These are phyloP conservation scores for Carduelis carduelis DNA, from an alignment of 2,797 vertebrate genomes.

Conservation along the genomic window DNA sequence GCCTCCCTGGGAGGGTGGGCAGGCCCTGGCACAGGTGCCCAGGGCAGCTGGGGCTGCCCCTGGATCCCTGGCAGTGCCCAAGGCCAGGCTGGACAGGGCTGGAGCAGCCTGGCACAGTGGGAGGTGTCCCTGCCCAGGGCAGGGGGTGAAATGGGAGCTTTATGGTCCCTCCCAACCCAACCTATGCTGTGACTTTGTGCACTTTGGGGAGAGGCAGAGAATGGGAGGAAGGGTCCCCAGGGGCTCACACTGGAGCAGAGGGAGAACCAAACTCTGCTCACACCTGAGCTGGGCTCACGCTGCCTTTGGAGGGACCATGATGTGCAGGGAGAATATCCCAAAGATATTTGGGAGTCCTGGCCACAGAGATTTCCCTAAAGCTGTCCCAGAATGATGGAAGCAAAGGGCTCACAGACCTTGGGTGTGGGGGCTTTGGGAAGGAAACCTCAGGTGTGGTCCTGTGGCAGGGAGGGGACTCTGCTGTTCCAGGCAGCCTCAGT, in stretches of 20 bases:
- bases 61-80: neutral
- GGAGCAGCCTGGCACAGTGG: rapidly evolving
- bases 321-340: neutral
- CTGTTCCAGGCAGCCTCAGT: neutral
- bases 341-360: neutral
- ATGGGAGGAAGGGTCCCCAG: rapidly evolving
- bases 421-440: neutral
- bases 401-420: rapidly evolving
- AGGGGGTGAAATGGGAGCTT: neutral
- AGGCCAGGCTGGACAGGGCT: rapidly evolving
- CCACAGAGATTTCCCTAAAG: neutral
- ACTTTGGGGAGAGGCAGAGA: neutral
- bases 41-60: rapidly evolving
- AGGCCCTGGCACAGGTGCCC: neutral
- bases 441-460: neutral
- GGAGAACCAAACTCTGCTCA: neutral
- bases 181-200: rapidly evolving
- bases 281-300: rapidly evolving
- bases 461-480: rapidly evolving
- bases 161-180: neutral
- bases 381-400: rapidly evolving
- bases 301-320: neutral
- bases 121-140: neutral
- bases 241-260: neutral
- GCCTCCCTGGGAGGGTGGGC: rapidly evolving